Evolutionary conservation across 2,797 vertebrate genomes (phyloP), one percentile per base, ranked within the genome.

Genomic region (Psittacula echo): DNA sequence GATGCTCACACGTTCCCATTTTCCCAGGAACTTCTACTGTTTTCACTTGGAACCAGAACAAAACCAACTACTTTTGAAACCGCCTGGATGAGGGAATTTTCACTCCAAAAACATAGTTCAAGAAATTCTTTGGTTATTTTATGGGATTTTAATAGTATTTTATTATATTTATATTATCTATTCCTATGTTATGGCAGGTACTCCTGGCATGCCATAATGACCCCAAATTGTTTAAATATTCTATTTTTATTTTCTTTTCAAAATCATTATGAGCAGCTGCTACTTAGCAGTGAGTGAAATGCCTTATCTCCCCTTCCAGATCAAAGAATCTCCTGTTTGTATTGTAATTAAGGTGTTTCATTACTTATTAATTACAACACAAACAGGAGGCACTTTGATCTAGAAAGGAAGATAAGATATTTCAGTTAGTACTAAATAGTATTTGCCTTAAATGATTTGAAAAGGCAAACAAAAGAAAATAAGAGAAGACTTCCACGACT

Each of bases 281-380:
- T 71, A 14, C 88, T n/a, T 73, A 85, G 44, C 72, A 82, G 62
- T 21, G 67, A 94, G 72, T n/a, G 76, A 79, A 95, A 88, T 37
- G 51, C 67, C 77, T 94, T 62, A 82, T 73, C 77, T 88, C 44
- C 80, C 74, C 75, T 92, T 32, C 62, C 11, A 91, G 95, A 96
- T 92, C 90, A 93, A 95, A 94, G 95, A 32, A 24, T 62, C 95
- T 93, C 70, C 95, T 78, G 84, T 62, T 93, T 92, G 72, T 81
- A 13, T 42, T 72, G 84, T 96, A 94, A 96, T 96, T 96, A 93
- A 76, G 72, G 86, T 61, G 86, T 89, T 95, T 95, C 92, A 67
- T 96, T 95, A 93, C 64, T n/a, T 78, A 94, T 94, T 95, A 95
- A 95, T 95, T 95, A 90, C 93, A 84, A 64, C 76, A 71, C 70